Conservation (phyloP, 2,888 invertebrate genomes). For the Acanthosepion lycidas region DNA sequence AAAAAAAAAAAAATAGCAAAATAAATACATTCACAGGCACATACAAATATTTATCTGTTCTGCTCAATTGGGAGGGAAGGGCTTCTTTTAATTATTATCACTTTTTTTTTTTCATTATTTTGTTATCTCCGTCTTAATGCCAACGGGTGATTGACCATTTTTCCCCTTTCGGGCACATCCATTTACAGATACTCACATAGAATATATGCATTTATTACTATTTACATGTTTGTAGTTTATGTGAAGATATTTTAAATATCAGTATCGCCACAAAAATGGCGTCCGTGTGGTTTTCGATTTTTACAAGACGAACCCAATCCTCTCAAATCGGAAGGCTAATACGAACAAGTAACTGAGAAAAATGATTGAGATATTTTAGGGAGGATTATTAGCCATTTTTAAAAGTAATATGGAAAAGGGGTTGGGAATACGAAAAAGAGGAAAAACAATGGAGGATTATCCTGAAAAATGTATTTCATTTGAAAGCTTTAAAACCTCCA, state of each 20-base stretch:
- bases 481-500: no score
- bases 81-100: not conserved
- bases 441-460: not conserved
- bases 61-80: not conserved
- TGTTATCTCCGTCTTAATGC: not conserved
- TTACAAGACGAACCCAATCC: not conserved
- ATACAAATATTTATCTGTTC: not conserved
- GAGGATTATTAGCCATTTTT: not conserved
- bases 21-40: not conserved
- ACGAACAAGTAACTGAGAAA: not conserved
- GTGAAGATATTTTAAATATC: not conserved
- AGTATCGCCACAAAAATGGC: not conserved
- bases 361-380: not conserved
- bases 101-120: not conserved
- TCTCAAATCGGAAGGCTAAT: not conserved
- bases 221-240: not conserved
- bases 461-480: no score
- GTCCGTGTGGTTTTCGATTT: not conserved
- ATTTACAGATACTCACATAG: not conserved
- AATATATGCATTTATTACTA: not conserved
- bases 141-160: not conserved
- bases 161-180: not conserved
- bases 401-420: not conserved
- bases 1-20: not conserved
- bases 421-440: not conserved